Base-by-base conservation (phyloP, 2,888 invertebrate species). In the Agonopterix arenella region DNA sequence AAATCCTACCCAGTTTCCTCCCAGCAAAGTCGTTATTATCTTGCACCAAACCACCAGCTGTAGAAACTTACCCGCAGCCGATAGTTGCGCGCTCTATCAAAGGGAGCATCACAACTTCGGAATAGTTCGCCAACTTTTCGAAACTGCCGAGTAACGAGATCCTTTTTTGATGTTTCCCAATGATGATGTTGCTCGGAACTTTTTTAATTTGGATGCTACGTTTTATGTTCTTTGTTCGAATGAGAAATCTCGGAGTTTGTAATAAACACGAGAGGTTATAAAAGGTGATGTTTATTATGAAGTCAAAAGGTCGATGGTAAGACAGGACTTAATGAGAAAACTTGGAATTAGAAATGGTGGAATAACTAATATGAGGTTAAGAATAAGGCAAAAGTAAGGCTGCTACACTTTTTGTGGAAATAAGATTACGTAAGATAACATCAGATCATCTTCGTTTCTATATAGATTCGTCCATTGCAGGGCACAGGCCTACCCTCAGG, bases 51-150 rank as follows among this genome's bases (percentile, higher is more conserved):
- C 46, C 11, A 47, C 53, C 51, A 47, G 52, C 61, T 61, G 61
- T 62, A 59, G 61, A 73, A 78, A 81, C 75, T 78, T 73, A 67
- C 62, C 65, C 65, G 65, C 68, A 63, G 61, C 71, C 78, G 73
- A 79, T 78, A 80, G 75, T 76, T 75, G 71, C 66, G 5, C 66
- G 68, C 64, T 67, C 69, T 67, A 72, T 74, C 72, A 74, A 73
- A 74, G 74, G 59, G 66, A 60, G 62, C 60, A 57, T 52, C 59
- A 57, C 63, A 62, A 67, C 60, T 66, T 67, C 60, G 66, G 57
- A 57, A 70, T 67, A 70, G 70, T 66, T 71, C 65, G 62, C 58
- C 62, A 67, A 70, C 65, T 70, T 63, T 58, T 62, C 59, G 44
- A 52, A 62, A 76, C 64, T 68, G 56, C 48, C 58, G 59, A 54